A percentile compares a stretch with the other conserved stretches of the same genome.
These are phyloP conservation scores for Tarsius wallacei DNA, from an alignment of 2,797 vertebrate species.

Conservation along the genomic window DNA sequence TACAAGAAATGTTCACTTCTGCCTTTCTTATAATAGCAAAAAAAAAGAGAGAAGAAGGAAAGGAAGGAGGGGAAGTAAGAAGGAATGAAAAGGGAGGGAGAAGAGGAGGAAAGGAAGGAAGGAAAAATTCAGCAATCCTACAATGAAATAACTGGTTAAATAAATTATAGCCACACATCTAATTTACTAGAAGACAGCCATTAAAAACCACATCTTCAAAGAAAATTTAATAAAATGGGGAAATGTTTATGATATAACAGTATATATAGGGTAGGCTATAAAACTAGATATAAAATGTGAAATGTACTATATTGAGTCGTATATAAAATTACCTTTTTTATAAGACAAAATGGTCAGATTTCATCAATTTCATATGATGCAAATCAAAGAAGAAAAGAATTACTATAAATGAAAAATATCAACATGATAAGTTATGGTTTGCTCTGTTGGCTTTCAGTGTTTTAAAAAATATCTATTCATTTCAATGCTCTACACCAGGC, in stretches of 20 bases:
- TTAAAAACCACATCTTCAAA: slow-evolving; percentile 69
- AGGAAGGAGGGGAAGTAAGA: neutral
- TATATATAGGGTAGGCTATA: slow-evolving; percentile 65
- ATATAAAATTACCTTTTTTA: slow-evolving; percentile 74
- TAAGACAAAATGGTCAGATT: neutral
- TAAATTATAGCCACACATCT: slow-evolving; percentile 37
- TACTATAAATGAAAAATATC: slow-evolving; percentile 38
- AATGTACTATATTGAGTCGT: slow-evolving; percentile 33
- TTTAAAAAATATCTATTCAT: neutral
- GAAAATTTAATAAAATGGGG: slow-evolving; percentile 62
- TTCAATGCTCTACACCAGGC: neutral
- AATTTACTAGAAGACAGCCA: slow-evolving; percentile 63
- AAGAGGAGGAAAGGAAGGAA: fast-evolving
- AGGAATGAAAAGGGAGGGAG: no score
- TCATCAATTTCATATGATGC: slow-evolving; percentile 23
- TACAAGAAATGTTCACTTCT: slow-evolving; percentile 38
- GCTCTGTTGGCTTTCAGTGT: neutral
- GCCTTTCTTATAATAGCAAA: slow-evolving; percentile 10
- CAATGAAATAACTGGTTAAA: slow-evolving; percentile 47
- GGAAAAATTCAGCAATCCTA: neutral
- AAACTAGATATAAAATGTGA: slow-evolving; percentile 67
- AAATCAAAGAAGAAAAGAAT: slow-evolving; percentile 43
- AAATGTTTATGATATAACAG: slow-evolving; percentile 64
- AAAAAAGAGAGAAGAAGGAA: neutral
- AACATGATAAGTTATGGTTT: neutral